Evolutionary conservation across 2,888 invertebrate species (phyloP), one percentile per base, ranked within the genome.

Genomic region (Erpobdella octoculata): DNA sequence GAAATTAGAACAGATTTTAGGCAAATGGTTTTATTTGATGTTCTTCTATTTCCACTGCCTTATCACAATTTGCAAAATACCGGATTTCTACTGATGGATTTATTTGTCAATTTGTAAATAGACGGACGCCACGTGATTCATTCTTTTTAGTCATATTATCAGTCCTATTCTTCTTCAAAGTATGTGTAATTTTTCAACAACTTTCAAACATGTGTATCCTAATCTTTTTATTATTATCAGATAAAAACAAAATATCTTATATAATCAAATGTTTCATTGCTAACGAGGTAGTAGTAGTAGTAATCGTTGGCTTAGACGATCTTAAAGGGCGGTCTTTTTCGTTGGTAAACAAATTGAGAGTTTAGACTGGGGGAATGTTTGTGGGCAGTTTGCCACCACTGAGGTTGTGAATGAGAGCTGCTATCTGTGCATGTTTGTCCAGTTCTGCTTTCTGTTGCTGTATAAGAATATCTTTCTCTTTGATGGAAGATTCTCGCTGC

Each of bases 351-450:
- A n/a, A n/a, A n/a, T n/a, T n/a, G n/a, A n/a, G n/a, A n/a, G n/a
- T n/a, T n/a, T n/a, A n/a, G n/a, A n/a, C n/a, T n/a, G n/a, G n/a
- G n/a, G n/a, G n/a, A n/a, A n/a, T 85, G 91, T 93, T 37, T 97
- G 97, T 37, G 94, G 94, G 84, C 95, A 97, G 93, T 96, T 97
- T 78, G 95, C 96, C 75, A 95, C 95, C 71, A 95, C 97, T 85
- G 97, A 97, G 85, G 88, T 98, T 77, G 97, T 97, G 85, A 91
- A 94, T 41, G 97, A 93, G 85, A 90, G 97, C 78, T 92, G 97
- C 75, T 91, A 97, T 71, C 95, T 96, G 85, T 93, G 21, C 41
- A 8, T 28, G n/a, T 12, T 67, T 67, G 8, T 67, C 46, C 28
- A 41, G 28, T 9, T 81, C 79, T 3, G 73, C 69, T 70, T 78